A percentile compares a stretch with the other conserved stretches of the same genome.
phyloP scores from a whole-genome alignment of 1,140 invertebrate genomes.

The Drosophila grimshawi region DNA sequence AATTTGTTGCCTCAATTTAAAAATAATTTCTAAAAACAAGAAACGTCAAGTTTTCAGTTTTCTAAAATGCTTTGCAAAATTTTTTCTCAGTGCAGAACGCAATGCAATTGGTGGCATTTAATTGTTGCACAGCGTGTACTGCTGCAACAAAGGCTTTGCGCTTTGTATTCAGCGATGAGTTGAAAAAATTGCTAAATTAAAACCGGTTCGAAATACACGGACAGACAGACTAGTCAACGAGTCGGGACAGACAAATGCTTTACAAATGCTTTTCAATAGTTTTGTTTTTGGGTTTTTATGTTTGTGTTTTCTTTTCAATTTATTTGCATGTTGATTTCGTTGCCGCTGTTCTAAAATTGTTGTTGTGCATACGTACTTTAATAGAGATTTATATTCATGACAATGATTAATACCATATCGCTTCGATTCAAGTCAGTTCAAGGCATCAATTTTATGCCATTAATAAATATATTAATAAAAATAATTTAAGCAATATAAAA shows the following conservation, averaged over 20 bases:
- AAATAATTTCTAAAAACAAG: too few species aligned
- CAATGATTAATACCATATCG: slow-evolving; percentile 6
- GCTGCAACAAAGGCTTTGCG: slow-evolving; percentile 62
- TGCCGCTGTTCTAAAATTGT: neutral
- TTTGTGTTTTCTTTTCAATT: slow-evolving; percentile 21
- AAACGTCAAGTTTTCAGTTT: too few species aligned
- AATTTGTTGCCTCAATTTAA: too few species aligned
- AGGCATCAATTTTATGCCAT: neutral
- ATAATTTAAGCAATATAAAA: slow-evolving; percentile 54
- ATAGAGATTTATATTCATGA: slow-evolving; percentile 9
- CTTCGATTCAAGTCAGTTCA: neutral
- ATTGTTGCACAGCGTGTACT: slow-evolving; percentile 61
- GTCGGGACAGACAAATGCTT: slow-evolving; percentile 40
- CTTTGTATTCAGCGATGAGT: slow-evolving; percentile 30
- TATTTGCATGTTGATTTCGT: slow-evolving; percentile 6
- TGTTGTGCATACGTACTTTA: neutral
- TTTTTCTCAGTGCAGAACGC: slow-evolving; percentile 5
- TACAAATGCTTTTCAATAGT: slow-evolving; percentile 43
- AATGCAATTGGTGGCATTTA: slow-evolving; percentile 72
- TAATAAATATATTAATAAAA: slow-evolving; percentile 24
- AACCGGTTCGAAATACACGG: slow-evolving; percentile 20
- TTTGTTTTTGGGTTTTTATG: slow-evolving; percentile 11
- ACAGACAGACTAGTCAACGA: neutral
- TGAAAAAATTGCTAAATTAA: slow-evolving; percentile 67
- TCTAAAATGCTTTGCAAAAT: too few species aligned